Evolutionary conservation across 2,888 invertebrate species (phyloP), one percentile per base, ranked within the genome.

Genomic region (Torymus aiolomorphi): DNA sequence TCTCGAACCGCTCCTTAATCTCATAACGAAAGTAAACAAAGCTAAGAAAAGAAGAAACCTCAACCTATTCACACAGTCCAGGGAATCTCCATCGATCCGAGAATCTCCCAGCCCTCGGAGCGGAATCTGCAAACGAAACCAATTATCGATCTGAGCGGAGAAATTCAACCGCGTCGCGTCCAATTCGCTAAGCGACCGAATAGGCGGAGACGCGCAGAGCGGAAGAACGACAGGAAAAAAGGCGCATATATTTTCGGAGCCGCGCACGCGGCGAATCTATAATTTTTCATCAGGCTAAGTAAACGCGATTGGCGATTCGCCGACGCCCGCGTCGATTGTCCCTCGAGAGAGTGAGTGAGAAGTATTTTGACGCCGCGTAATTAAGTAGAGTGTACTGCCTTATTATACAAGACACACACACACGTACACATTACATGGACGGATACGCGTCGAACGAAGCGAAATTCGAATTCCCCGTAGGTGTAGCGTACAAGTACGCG

Each of bases 211-310:
- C 42, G 8, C 42, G 8, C 5, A 1, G 31, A 31, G n/a, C 54
- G 16, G 16, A 42, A 54, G 10, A 76, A 42, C 20, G 52, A 51
- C 51, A 12, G 67, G 18, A 16, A 54, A 61, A 16, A 8, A 16
- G 13, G 31, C 12, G 31, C 4, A 42, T 67, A 42, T 72, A 51
- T 49, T 59, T 65, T 65, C 56, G 13, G 42, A 49, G 16, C n/a
- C 31, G 13, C 51, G n/a, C 42, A 42, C 42, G 8, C 42, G 8
- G 54, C 13, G 78, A 78, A 78, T 74, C 69, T 63, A 69, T 62
- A 74, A 69, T 69, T 78, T 78, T 78, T 78, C 74, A 78, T 78
- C 78, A 78, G 56, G 61, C 69, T 74, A 74, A 75, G 79, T 70
- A 59, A 70, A 59, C 20, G 18, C 56, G 63, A 78, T 75, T 75